Percentiles rank a stretch among this genome's conserved stretches.
Evolutionary conservation across 64 coral and sea anemone species (phyloP).

Genomic region (Stichodactyla mertensii): DNA sequence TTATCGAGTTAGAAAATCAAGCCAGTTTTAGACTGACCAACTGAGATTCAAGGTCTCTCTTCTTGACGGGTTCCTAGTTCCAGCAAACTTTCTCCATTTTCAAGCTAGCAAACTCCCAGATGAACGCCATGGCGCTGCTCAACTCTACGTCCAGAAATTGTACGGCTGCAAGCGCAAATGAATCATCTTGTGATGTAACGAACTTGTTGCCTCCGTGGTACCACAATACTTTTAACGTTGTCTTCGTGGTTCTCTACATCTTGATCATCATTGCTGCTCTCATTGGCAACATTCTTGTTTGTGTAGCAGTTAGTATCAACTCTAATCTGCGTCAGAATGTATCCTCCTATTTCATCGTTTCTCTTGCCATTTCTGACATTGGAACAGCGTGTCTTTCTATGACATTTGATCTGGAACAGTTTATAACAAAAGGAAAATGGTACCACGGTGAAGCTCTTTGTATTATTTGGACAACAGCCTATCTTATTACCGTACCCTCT

Average conservation of each 20-base stretch:
- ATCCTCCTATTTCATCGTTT: conserved; percentile 40
- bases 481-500: conserved; percentile 74
- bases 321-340: conserved; percentile 19
- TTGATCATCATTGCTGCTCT: conserved; percentile 37
- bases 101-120: neutral
- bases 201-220: neutral
- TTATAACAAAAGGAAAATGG: conserved; percentile 34
- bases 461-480: conserved; percentile 68
- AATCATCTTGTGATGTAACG: neutral
- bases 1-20: neutral
- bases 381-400: conserved; percentile 41
- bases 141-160: neutral
- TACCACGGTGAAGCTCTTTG: conserved; percentile 60
- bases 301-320: conserved; percentile 43
- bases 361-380: conserved; percentile 49
- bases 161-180: neutral
- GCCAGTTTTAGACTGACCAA: neutral
- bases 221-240: neutral
- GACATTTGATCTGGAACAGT: conserved; percentile 65
- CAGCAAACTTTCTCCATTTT: neutral
- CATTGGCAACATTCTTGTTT: conserved; percentile 53
- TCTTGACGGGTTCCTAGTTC: neutral
- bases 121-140: neutral
- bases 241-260: conserved; percentile 1
- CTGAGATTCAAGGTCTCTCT: neutral